phyloP scores from a whole-genome alignment of 2,888 invertebrate species.

The Ischnura elegans region DNA sequence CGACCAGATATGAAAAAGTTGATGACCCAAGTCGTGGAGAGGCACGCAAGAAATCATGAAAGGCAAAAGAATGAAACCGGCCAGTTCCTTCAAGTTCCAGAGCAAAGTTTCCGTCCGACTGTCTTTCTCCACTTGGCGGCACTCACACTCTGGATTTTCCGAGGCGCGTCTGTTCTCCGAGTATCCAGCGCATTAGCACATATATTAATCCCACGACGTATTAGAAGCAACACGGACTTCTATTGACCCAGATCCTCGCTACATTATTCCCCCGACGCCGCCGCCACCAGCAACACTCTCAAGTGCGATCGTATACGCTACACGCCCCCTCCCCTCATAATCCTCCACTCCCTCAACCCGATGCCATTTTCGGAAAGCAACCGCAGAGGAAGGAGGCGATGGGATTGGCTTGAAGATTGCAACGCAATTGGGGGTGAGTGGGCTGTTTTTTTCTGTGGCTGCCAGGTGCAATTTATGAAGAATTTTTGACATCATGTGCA shows the following conservation, averaged over 20 bases:
- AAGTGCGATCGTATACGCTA: not conserved
- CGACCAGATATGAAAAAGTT: too few species aligned
- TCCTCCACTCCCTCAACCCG: not conserved
- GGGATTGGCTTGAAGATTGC: too few species aligned
- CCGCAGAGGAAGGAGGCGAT: too few species aligned
- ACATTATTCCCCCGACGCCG: not conserved
- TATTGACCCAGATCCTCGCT: not conserved
- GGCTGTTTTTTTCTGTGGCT: not conserved
- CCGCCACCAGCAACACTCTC: not conserved
- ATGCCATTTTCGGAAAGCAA: not conserved
- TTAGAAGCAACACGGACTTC: conserved; percentile 15
- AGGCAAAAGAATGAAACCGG: too few species aligned
- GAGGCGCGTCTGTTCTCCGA: not conserved
- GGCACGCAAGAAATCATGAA: too few species aligned
- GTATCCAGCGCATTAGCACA: not conserved
- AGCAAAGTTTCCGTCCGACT: not conserved
- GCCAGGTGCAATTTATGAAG: not conserved
- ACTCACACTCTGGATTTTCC: not conserved
- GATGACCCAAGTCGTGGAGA: too few species aligned
- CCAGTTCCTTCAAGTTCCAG: too few species aligned
- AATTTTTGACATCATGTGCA: conserved; percentile 23
- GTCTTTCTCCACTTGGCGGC: not conserved
- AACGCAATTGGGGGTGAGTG: too few species aligned
- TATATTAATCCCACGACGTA: conserved; percentile 21
- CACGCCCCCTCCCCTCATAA: not conserved